Conservation (phyloP, 2,797 vertebrate species). For the Chelmon rostratus region DNA sequence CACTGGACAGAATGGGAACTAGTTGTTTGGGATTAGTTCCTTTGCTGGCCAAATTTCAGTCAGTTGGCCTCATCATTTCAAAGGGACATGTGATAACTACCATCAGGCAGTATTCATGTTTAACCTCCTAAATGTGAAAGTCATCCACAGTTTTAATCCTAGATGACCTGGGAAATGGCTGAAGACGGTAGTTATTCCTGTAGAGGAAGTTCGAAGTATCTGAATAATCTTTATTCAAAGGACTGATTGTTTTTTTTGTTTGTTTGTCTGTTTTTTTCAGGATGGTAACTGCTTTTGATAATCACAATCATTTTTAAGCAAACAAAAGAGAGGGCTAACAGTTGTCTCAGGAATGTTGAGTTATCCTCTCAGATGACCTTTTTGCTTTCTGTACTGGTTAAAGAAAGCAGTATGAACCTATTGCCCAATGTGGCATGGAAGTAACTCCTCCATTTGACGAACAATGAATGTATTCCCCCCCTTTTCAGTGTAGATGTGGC, state of each 20-base stretch:
- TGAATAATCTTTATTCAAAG: slow-evolving; percentile 59
- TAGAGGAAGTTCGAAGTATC: slow-evolving; percentile 45
- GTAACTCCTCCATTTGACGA: slow-evolving; percentile 63
- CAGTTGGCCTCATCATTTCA: slow-evolving; percentile 61
- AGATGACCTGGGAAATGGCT: slow-evolving; percentile 43
- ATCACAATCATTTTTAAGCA: slow-evolving; percentile 67
- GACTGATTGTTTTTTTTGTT: slow-evolving; percentile 9
- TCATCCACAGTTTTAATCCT: slow-evolving; percentile 13
- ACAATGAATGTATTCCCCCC: slow-evolving; percentile 83
- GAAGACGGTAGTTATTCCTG: slow-evolving; percentile 38
- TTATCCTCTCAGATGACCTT: slow-evolving; percentile 35
- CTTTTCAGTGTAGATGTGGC: slow-evolving; percentile 52
- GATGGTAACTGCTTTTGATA: slow-evolving; percentile 77
- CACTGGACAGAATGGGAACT: slow-evolving; percentile 46
- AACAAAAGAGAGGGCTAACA: slow-evolving; percentile 53
- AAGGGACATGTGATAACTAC: slow-evolving; percentile 55
- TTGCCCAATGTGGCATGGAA: slow-evolving; percentile 34
- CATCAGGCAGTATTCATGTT: slow-evolving; percentile 74
- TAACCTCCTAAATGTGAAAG: slow-evolving; percentile 63
- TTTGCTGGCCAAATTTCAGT: slow-evolving; percentile 30
- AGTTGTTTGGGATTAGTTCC: slow-evolving; percentile 18
- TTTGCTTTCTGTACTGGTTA: slow-evolving; percentile 49
- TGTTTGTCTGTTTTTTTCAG: slow-evolving; percentile 21
- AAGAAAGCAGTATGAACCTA: slow-evolving; percentile 41
- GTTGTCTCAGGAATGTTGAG: slow-evolving; percentile 76